A percentile compares a stretch with the other conserved stretches of the same genome.
These are phyloP conservation scores for Stegophylla sp. DNA, from an alignment of 2,888 invertebrate species.

Conservation along the genomic window DNA sequence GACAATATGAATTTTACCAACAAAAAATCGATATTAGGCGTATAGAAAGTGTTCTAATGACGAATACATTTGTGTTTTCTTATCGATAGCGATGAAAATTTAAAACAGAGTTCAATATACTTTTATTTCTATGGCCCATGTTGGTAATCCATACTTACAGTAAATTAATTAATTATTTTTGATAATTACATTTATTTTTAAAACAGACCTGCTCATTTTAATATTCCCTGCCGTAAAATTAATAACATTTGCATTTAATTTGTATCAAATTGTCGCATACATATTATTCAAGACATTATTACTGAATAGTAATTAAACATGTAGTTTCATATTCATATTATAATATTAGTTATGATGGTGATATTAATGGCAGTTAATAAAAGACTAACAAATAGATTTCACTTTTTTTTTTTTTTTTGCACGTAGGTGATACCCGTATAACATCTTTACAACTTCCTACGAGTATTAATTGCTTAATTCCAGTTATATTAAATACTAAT, in stretches of 20 bases:
- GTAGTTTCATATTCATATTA: not conserved
- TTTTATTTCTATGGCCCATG: too few species aligned
- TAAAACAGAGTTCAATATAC: not conserved
- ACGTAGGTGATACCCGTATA: not conserved
- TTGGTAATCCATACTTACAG: too few species aligned
- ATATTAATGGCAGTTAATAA: not conserved
- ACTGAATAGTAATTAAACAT: not conserved
- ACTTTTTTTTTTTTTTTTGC: slow-evolving; percentile 29
- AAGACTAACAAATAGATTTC: slow-evolving; percentile 16
- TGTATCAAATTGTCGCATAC: not conserved
- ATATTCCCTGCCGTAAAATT: too few species aligned
- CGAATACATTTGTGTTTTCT: not conserved
- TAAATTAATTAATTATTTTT: too few species aligned
- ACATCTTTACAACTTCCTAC: not conserved
- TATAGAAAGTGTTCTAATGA: slow-evolving; percentile 9
- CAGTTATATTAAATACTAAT: too few species aligned
- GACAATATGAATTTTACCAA: not conserved
- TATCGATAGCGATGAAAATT: not conserved
- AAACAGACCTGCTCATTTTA: too few species aligned
- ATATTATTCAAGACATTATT: not conserved
- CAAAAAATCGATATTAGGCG: slow-evolving; percentile 22
- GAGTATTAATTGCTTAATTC: too few species aligned
- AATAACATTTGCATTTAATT: too few species aligned
- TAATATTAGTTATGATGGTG: not conserved
- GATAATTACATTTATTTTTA: too few species aligned